phyloP scores from a whole-genome alignment of 2,797 vertebrate species.

The Oophaga sylvatica region DNA sequence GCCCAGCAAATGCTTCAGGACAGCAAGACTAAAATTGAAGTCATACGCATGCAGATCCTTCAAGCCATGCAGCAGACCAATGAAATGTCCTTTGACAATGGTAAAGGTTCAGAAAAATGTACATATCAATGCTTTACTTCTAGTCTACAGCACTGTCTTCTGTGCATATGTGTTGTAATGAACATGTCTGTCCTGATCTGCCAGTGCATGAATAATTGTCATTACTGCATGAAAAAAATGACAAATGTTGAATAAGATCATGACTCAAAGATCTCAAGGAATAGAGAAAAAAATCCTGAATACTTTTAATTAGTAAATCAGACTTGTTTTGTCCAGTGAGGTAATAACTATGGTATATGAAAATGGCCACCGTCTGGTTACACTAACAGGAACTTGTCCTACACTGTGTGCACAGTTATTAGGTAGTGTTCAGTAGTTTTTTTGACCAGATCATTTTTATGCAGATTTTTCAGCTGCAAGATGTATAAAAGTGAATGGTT shows the following conservation, averaged over 20 bases:
- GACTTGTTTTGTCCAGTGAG: too few relatives aligned
- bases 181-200: not conserved
- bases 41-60: conserved; percentile 99
- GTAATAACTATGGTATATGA: too few relatives aligned
- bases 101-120: conserved; percentile 72
- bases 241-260: not conserved
- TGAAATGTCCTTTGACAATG: conserved; percentile 93
- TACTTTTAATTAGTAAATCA: too few relatives aligned
- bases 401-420: too few relatives aligned
- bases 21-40: conserved; percentile 99
- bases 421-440: too few relatives aligned
- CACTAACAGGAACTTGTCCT: too few relatives aligned
- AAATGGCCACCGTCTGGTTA: too few relatives aligned
- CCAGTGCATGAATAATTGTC: not conserved
- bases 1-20: conserved; percentile 98
- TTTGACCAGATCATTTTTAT: too few relatives aligned
- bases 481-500: too few relatives aligned
- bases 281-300: too few relatives aligned
- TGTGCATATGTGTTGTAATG: not conserved
- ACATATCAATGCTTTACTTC: not conserved
- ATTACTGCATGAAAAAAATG: not conserved
- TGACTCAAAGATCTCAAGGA: not conserved
- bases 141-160: not conserved
- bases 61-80: conserved; percentile 96
- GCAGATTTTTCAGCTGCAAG: too few relatives aligned